Evolutionary conservation across 2,797 vertebrate genomes (phyloP).

Genomic region (Enteromius treurensis): DNA sequence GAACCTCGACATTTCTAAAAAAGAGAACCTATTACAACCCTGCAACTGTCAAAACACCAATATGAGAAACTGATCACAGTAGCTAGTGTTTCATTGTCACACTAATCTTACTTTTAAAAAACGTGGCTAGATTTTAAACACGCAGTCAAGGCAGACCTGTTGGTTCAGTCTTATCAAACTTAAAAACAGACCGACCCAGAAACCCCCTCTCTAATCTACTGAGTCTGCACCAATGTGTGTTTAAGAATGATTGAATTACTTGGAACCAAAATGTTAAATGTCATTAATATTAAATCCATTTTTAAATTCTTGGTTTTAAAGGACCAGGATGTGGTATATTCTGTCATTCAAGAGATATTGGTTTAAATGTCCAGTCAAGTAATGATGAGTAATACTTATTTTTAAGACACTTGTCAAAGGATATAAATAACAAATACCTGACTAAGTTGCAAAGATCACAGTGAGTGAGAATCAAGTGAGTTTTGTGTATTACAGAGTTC

Average conservation of each 20-base stretch:
- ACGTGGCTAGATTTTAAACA: conserved; percentile 14
- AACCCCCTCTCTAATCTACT: conserved; percentile 27
- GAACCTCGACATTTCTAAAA: conserved; percentile 4
- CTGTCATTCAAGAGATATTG: background rate
- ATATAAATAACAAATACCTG: background rate
- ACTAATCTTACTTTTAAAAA: conserved; percentile 7
- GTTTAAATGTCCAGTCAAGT: background rate
- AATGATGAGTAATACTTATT: background rate
- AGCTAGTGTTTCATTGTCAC: background rate
- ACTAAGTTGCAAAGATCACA: background rate
- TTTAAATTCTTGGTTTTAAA: background rate
- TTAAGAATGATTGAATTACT: conserved; percentile 12
- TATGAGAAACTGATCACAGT: conserved; percentile 15
- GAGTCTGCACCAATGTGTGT: conserved; percentile 21
- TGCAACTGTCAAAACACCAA: conserved; percentile 31
- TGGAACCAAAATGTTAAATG: background rate
- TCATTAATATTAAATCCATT: background rate
- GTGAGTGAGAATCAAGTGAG: background rate
- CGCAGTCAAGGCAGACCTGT: conserved; percentile 54
- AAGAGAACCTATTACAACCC: conserved; percentile 7
- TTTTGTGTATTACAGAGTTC: background rate
- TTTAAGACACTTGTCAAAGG: background rate
- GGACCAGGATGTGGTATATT: background rate
- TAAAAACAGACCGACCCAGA: conserved; percentile 40
- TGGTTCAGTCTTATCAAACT: conserved; percentile 51